Conservation (phyloP, 2,888 invertebrate genomes). For the Rhaphigaster nebulosa region DNA sequence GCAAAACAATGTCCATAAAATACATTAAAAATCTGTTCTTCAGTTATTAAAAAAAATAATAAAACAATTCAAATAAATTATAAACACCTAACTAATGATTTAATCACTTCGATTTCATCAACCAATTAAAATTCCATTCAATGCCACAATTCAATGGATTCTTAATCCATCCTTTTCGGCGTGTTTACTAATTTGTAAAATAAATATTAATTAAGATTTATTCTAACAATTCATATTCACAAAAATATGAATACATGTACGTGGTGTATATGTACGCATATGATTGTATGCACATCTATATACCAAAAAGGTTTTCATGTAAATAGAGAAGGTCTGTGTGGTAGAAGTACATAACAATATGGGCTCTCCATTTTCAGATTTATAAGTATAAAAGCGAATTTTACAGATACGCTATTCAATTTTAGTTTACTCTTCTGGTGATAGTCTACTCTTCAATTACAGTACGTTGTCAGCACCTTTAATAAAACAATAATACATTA, state of each 20-base stretch:
- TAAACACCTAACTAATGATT: conserved; percentile 42
- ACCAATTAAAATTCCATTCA: conserved; percentile 41
- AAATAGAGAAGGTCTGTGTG: conserved; percentile 30
- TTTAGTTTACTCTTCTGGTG: conserved; percentile 35
- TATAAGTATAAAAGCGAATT: conserved; percentile 37
- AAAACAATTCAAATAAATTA: conserved; percentile 48
- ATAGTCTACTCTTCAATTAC: neutral
- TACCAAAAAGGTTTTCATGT: conserved; percentile 30
- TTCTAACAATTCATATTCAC: conserved; percentile 33
- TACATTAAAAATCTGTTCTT: conserved; percentile 47
- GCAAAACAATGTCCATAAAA: conserved; percentile 46
- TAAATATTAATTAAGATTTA: conserved; percentile 39
- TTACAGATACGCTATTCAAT: conserved; percentile 29
- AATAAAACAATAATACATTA: neutral
- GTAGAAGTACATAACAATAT: conserved; percentile 15
- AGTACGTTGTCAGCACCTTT: conserved; percentile 11
- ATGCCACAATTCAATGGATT: conserved; percentile 31
- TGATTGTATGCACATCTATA: conserved; percentile 30
- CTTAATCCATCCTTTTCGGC: conserved; percentile 30
- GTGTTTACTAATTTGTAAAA: conserved; percentile 35
- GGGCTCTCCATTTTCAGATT: conserved; percentile 38
- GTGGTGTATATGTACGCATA: conserved; percentile 38
- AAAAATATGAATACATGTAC: conserved; percentile 33
- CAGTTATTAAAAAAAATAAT: conserved; percentile 45
- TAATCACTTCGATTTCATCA: conserved; percentile 44